phyloP scores from a whole-genome alignment of 2,797 vertebrate genomes.

The Scyliorhinus canicula region DNA sequence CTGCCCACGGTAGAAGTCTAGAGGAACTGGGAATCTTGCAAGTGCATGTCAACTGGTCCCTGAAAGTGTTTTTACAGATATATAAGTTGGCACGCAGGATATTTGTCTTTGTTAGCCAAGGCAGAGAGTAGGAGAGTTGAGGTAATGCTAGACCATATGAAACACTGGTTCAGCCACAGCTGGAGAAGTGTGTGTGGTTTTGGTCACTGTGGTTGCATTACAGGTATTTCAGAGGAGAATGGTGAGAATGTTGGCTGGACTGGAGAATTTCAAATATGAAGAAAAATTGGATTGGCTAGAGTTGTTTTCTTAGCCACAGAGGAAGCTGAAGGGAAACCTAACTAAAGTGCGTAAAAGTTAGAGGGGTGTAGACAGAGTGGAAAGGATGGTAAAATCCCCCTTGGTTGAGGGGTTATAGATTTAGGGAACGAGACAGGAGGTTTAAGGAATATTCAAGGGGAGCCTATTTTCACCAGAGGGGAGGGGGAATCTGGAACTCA shows the following conservation, averaged over 20 bases:
- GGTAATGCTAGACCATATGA: background rate
- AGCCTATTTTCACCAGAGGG: no score
- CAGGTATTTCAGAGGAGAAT: background rate
- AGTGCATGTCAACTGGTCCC: background rate
- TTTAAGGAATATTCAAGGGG: no score
- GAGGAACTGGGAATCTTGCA: background rate
- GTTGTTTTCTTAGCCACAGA: background rate
- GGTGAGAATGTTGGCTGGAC: background rate
- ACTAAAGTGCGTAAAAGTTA: background rate
- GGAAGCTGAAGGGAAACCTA: background rate
- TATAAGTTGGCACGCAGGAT: background rate
- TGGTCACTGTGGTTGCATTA: no score
- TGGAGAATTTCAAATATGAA: background rate
- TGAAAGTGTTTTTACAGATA: background rate
- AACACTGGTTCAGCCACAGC: background rate
- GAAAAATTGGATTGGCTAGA: background rate
- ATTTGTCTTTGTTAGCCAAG: background rate
- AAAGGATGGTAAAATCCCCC: no score
- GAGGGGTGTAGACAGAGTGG: no score
- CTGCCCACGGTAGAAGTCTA: no score
- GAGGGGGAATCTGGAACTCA: no score
- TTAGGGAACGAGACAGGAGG: no score
- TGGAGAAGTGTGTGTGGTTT: no score
- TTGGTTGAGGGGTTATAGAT: no score
- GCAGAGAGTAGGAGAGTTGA: background rate